Evolutionary conservation across 2,113 vertebrate species (phyloP).

Genomic region (Limanda limanda): DNA sequence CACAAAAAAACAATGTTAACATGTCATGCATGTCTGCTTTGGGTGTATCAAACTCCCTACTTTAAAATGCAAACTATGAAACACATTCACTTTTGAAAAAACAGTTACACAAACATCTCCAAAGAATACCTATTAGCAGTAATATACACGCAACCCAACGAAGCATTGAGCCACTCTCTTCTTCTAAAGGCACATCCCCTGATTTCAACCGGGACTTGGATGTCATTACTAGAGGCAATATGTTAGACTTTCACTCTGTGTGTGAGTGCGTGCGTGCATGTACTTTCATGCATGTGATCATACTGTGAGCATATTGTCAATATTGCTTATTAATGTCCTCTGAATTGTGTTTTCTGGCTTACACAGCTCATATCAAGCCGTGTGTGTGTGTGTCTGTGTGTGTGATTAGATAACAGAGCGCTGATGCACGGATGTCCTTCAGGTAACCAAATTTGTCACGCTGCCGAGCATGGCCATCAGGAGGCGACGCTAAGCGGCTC

Average conservation of each 20-base stretch:
- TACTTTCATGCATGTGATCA: conserved; percentile 12
- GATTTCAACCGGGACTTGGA: no score
- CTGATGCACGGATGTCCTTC: conserved; percentile 72
- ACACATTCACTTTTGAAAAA: no score
- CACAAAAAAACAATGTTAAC: no score
- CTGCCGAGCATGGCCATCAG: conserved; percentile 64
- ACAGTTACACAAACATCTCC: no score
- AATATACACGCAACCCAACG: no score
- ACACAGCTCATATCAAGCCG: background rate
- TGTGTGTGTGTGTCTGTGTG: background rate
- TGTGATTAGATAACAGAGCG: conserved; percentile 50
- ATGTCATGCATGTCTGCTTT: no score
- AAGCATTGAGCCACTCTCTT: no score
- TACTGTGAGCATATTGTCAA: background rate
- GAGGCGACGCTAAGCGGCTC: conserved; percentile 70
- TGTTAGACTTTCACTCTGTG: background rate
- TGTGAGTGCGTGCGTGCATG: background rate
- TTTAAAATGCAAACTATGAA: no score
- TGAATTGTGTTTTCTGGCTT: conserved; percentile 29
- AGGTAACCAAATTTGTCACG: conserved; percentile 75
- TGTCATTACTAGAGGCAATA: background rate
- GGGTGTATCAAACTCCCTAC: no score
- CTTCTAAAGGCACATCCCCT: no score
- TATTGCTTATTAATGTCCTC: background rate
- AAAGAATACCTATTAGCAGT: no score